These are phyloP conservation scores for Cassiopea andromeda DNA, from an alignment of 30 jellyfish, hydroid and myxozoan species.

Conservation along the genomic window DNA sequence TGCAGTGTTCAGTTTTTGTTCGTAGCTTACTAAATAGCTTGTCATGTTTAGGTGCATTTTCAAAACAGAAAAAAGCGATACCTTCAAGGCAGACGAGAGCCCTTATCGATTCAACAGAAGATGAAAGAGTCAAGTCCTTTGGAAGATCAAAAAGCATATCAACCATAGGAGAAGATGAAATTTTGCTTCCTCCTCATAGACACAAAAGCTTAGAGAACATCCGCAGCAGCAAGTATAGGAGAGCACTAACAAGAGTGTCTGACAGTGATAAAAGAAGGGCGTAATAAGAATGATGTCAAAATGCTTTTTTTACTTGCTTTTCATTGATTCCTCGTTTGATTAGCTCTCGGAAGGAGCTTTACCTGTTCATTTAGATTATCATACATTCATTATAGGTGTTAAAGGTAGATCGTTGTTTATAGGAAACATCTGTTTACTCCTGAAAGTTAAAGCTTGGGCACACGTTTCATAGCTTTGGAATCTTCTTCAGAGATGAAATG, in stretches of 20 bases:
- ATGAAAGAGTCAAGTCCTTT: constrained; percentile 26
- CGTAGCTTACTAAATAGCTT: neutral
- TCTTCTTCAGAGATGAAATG: too few species aligned
- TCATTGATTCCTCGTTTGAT: neutral
- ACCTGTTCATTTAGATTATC: too few species aligned
- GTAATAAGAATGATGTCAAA: neutral
- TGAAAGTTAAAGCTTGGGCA: too few species aligned
- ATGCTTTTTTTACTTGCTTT: neutral
- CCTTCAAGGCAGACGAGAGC: constrained; percentile 74
- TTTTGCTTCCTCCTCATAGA: constrained; percentile 24
- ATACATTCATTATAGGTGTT: too few species aligned
- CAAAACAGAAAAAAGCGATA: constrained; percentile 57
- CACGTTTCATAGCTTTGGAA: too few species aligned
- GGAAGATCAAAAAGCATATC: constrained; percentile 51
- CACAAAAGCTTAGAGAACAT: constrained; percentile 46
- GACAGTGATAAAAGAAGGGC: constrained; percentile 57
- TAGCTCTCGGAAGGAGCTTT: neutral
- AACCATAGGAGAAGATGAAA: constrained; percentile 57
- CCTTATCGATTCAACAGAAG: constrained; percentile 47
- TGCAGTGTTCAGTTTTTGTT: too few species aligned
- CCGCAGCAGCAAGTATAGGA: constrained; percentile 23
- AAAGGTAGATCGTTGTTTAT: too few species aligned
- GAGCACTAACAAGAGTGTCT: neutral
- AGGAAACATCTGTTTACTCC: too few species aligned
- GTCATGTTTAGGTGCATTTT: constrained; percentile 28